Percentiles rank a stretch among this genome's conserved stretches.
Conservation (phyloP, 1,140 invertebrate species). For the Luehdorfia chinensis region DNA sequence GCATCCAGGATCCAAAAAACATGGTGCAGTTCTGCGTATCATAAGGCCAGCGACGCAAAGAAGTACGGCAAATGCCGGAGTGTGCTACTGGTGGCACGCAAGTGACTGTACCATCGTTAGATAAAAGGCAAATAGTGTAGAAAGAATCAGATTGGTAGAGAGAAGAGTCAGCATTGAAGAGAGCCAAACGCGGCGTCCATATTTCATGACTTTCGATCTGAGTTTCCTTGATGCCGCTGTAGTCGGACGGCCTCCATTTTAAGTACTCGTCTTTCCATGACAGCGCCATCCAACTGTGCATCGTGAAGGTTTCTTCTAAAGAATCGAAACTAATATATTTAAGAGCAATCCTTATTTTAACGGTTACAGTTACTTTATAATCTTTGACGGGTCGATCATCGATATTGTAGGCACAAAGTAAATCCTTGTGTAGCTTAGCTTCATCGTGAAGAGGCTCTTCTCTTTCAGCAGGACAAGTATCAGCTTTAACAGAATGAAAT, state of each 20-base stretch:
- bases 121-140: conserved; percentile 63
- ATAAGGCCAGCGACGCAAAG: conserved; percentile 74
- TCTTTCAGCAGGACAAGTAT: conserved; percentile 28
- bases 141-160: conserved; percentile 47
- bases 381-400: conserved; percentile 56
- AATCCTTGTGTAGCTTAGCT: conserved; percentile 46
- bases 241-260: conserved; percentile 52
- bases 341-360: conserved; percentile 56
- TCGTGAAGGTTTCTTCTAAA: conserved; percentile 57
- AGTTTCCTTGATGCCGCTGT: conserved; percentile 51
- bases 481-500: conserved; percentile 12
- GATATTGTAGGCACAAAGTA: conserved; percentile 44
- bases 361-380: conserved; percentile 43
- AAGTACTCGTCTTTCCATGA: conserved; percentile 63
- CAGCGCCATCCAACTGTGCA: conserved; percentile 63
- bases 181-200: conserved; percentile 55
- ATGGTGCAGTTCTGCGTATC: conserved; percentile 76
- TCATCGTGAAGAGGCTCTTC: conserved; percentile 39
- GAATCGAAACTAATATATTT: conserved; percentile 63
- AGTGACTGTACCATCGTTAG: conserved; percentile 53
- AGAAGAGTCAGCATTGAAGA: conserved; percentile 58
- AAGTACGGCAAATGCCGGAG: conserved; percentile 69
- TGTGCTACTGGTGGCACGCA: conserved; percentile 73
- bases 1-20: conserved; percentile 78
- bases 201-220: conserved; percentile 57